Base-by-base conservation (phyloP, 2,113 vertebrate species). In the Vulpes vulpes region DNA sequence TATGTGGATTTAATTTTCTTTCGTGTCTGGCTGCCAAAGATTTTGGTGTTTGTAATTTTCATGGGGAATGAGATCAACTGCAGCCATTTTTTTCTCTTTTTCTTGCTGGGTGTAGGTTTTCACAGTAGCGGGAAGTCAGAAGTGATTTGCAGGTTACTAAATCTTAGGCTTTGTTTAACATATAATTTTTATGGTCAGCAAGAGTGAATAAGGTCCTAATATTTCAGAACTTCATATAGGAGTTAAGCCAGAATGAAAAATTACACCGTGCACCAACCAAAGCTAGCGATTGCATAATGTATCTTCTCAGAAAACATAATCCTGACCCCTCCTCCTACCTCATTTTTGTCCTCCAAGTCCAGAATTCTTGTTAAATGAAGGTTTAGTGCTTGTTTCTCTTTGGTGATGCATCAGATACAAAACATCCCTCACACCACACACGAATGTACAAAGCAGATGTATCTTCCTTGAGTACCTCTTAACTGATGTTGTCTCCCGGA, bases 131-230 rank as follows among this genome's bases (percentile, higher is more conserved):
- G 59, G 71, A 92, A 92, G 62, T 94, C 65, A 84, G 73, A 85
- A 91, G 30, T 96, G 87, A 95, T 97, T 90, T 91, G 25, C 84
- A 80, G 30, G 20, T 94, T 82, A 93, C 95, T 96, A 95, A 96
- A 96, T 94, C 92, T 85, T 96, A 79, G 82, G 25, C 43, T 96
- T 95, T 93, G 53, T 95, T 96, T 94, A 96, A 92, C 81, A 53
- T 91, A 65, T 85, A 80, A 84, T 91, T 95, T 95, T 94, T 95
- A 95, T 81, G 64, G 74, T 89, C 59, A 85, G 23, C 59, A 25
- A 91, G 43, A 91, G 23, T 49, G 14, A 96, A 17, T 97, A 91
- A 88, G 86, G 55, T 55, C 59, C 79, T 91, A 89, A 88, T 95
- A 97, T 92, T 97, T 97, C 81, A 96, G 76, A 95, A 81, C 49